Evolutionary conservation across 2,888 invertebrate species (phyloP).

Genomic region (Liposcelis brunnea): DNA sequence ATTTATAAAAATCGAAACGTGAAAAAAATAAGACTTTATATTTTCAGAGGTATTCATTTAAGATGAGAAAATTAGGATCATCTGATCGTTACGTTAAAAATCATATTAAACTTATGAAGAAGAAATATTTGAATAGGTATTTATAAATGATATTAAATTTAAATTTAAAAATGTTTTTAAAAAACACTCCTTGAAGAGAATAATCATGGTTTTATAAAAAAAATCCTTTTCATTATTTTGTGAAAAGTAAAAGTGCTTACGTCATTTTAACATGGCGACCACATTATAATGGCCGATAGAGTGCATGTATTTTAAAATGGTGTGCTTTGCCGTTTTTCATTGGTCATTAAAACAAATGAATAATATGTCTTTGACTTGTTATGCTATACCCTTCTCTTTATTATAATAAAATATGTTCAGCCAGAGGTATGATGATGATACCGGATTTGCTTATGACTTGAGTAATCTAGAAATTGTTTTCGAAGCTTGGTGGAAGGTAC

Average conservation of each 20-base stretch:
- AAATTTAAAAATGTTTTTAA: conserved; percentile 3
- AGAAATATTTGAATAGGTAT: not conserved
- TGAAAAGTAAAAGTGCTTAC: conserved; percentile 8
- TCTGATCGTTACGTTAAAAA: not conserved
- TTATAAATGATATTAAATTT: not conserved
- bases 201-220: conserved; percentile 1
- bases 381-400: no score
- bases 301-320: no score
- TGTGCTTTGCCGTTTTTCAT: no score
- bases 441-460: no score
- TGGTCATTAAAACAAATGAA: no score
- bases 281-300: no score
- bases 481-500: no score
- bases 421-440: no score
- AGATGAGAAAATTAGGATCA: conserved; percentile 2
- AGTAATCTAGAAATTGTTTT: no score
- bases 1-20: not conserved
- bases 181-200: conserved; percentile 5
- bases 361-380: no score
- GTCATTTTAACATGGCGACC: conserved; percentile 4
- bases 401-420: no score
- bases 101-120: not conserved
- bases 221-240: conserved; percentile 8
- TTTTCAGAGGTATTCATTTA: conserved; percentile 8
- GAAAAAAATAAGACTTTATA: conserved; percentile 1